Evolutionary conservation across 1,140 invertebrate genomes (phyloP).

Genomic region (Drosophila albomicans): DNA sequence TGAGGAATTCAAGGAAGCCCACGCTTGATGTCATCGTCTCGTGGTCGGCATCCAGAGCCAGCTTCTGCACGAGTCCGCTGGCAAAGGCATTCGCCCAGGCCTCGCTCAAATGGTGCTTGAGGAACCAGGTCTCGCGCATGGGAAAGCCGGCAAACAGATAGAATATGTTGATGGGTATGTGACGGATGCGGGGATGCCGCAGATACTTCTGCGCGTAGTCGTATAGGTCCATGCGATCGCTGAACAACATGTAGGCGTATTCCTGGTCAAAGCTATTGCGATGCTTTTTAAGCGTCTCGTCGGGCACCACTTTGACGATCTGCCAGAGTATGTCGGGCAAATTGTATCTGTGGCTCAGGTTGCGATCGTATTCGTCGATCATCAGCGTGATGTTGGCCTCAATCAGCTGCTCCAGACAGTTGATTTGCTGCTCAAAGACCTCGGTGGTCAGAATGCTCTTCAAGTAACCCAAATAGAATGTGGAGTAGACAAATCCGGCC

Average conservation of each 20-base stretch:
- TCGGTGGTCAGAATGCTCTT: slow-evolving; percentile 72
- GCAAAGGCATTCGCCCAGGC: slow-evolving; percentile 66
- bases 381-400: slow-evolving; percentile 53
- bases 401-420: slow-evolving; percentile 56
- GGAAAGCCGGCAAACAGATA: slow-evolving; percentile 62
- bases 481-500: slow-evolving; percentile 63
- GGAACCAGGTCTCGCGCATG: slow-evolving; percentile 67
- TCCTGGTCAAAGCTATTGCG: slow-evolving; percentile 52
- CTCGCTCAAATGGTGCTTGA: slow-evolving; percentile 44
- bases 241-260: slow-evolving; percentile 67
- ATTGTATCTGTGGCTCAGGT: slow-evolving; percentile 36
- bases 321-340: slow-evolving; percentile 52
- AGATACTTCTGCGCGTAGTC: slow-evolving; percentile 64
- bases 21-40: slow-evolving; percentile 58
- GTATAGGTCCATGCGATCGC: slow-evolving; percentile 64
- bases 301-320: slow-evolving; percentile 41
- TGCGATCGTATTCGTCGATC: slow-evolving; percentile 56
- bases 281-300: slow-evolving; percentile 35
- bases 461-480: slow-evolving; percentile 56
- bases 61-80: slow-evolving; percentile 61
- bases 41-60: slow-evolving; percentile 57
- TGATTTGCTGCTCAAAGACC: slow-evolving; percentile 59
- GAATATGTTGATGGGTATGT: slow-evolving; percentile 67
- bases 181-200: slow-evolving; percentile 49
- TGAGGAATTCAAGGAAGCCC: slow-evolving; percentile 56